These are phyloP conservation scores for Eupithecia subfuscata DNA, from an alignment of 2,888 invertebrate genomes.

Conservation along the genomic window DNA sequence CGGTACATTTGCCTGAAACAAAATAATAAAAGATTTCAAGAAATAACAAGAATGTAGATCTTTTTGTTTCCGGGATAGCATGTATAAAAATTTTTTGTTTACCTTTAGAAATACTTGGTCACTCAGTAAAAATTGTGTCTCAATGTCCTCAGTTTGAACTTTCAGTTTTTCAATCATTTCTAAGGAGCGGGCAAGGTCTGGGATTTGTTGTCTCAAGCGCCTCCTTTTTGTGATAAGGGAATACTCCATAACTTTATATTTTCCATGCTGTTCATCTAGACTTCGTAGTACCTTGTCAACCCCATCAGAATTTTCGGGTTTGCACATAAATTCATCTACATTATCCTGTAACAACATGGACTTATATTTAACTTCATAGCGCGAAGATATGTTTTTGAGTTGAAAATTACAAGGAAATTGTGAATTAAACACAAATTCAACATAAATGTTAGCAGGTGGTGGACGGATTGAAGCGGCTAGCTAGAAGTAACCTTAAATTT, in stretches of 20 bases:
- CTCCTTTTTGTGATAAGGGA: conserved; percentile 94
- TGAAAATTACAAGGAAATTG: background rate
- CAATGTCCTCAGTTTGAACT: conserved; percentile 90
- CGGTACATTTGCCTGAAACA: conserved; percentile 91
- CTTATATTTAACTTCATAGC: background rate
- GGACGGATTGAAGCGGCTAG: conserved; percentile 13
- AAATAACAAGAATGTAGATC: background rate
- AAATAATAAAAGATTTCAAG: conserved; percentile 5
- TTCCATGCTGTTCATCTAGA: conserved; percentile 96
- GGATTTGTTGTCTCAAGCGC: conserved; percentile 94
- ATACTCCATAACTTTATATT: conserved; percentile 98
- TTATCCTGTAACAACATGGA: conserved; percentile 87
- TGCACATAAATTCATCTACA: conserved; percentile 96
- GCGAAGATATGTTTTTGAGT: background rate
- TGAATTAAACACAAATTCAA: background rate
- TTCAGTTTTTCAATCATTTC: conserved; percentile 96
- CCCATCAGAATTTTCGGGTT: conserved; percentile 91
- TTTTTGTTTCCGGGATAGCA: background rate
- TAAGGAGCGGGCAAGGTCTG: conserved; percentile 95
- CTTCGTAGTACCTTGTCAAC: conserved; percentile 93
- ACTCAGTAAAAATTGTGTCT: conserved; percentile 95
- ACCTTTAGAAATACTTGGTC: conserved; percentile 93
- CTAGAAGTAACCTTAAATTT: conserved; percentile 27
- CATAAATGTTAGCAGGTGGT: conserved; percentile 24
- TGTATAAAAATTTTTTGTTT: background rate